Base-by-base conservation (phyloP, 2,113 vertebrate genomes). In the Microtus montanus region DNA sequence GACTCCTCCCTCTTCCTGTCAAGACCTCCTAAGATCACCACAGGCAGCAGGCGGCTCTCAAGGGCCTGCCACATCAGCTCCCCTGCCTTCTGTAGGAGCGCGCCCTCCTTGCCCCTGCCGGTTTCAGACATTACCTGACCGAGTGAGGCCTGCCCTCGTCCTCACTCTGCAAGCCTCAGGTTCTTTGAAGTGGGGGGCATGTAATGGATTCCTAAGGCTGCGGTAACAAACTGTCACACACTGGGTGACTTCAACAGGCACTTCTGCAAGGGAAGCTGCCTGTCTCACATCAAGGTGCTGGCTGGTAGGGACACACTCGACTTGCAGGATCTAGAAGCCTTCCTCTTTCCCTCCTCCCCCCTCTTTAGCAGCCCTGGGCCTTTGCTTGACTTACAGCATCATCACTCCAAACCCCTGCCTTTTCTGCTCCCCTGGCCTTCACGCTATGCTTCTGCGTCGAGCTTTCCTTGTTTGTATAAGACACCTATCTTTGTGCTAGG, bases 1-100 rank as follows among this genome's bases (percentile, higher is more conserved):
- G 90, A 44, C 96, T 66, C 96, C 95, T 70, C 95, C 90, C 87
- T 61, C 77, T 90, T 94, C 73, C 92, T 61, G 41, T 52, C 58
- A 28, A 74, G 80, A 74, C 63, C 78, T 70, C 68, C 78, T 58
- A 19, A 0, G 22, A 71, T 83, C 22, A 70, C 11, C 3, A 58
- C 58, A 58, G 54, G 24, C 74, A 66, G 82, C 78, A 7, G 20
- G 2, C 33, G 2, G 0, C 38, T 68, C 47, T 14, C 5, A 0
- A 77, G 61, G 61, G 92, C 77, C 66, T 86, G 49, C 58, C n/a
- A 15, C 35, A 5, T 28, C 11, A 0, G 38, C 68, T 73, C 80
- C 44, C 38, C 38, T n/a, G 2, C 22, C 20, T 24, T 52, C 74
- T 19, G 5, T 47, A 33, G 82, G 63, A 20, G 13, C 0, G 0